phyloP scores from a whole-genome alignment of 2,888 invertebrate species.

The Callyntrura guangdongensis region DNA sequence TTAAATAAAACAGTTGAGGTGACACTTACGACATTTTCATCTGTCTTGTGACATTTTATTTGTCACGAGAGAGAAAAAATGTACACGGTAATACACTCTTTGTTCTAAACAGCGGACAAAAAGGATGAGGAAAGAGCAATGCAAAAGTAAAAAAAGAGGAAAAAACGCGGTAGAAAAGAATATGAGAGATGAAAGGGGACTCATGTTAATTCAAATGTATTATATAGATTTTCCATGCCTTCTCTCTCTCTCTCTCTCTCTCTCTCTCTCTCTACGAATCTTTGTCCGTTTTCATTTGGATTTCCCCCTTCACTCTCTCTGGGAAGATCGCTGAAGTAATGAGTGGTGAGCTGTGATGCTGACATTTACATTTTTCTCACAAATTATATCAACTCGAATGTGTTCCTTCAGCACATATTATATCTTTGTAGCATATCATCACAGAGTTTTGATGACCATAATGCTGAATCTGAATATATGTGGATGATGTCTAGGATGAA shows the following conservation, averaged over 20 bases:
- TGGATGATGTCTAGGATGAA: background rate
- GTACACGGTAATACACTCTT: conserved; percentile 1
- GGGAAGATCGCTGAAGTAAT: conserved; percentile 18
- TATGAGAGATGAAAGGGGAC: conserved; percentile 33
- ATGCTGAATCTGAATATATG: background rate
- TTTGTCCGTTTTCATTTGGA: background rate
- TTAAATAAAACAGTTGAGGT: conserved; percentile 70
- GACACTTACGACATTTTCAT: conserved; percentile 74
- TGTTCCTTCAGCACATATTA: conserved; percentile 41
- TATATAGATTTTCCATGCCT: conserved; percentile 33
- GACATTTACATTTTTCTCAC: conserved; percentile 75
- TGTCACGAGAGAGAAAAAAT: conserved; percentile 55
- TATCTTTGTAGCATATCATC: background rate
- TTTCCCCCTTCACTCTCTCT: background rate
- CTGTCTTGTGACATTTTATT: conserved; percentile 64
- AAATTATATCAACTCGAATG: conserved; percentile 51
- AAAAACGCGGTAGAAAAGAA: background rate
- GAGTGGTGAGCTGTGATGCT: conserved; percentile 59
- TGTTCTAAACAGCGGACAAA: conserved; percentile 1
- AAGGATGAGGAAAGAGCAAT: background rate
- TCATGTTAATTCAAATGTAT: conserved; percentile 32
- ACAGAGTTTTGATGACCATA: background rate
- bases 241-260: background rate
- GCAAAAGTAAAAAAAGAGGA: background rate
- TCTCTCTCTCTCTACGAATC: background rate